Evolutionary conservation across 2,888 invertebrate species (phyloP).

Genomic region (Ceraclea dissimilis): DNA sequence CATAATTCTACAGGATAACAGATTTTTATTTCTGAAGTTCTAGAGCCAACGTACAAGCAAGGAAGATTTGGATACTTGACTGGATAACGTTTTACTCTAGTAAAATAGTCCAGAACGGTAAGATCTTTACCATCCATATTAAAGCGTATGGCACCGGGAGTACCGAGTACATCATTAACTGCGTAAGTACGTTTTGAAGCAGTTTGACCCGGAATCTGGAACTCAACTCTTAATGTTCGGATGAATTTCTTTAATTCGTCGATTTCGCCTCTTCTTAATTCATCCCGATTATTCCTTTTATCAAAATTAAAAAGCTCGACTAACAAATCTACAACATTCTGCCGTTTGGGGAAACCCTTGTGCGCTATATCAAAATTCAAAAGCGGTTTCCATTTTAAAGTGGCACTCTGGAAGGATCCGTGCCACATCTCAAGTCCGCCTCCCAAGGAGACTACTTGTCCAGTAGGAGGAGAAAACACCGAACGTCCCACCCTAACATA

Average conservation of each 20-base stretch:
- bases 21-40: slow-evolving; percentile 52
- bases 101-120: slow-evolving; percentile 45
- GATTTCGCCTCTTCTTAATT: not conserved
- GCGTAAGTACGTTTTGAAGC: slow-evolving; percentile 37
- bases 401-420: slow-evolving; percentile 87
- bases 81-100: slow-evolving; percentile 36
- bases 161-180: slow-evolving; percentile 37
- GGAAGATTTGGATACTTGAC: slow-evolving; percentile 62
- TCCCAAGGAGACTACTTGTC: slow-evolving; percentile 51
- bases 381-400: slow-evolving; percentile 80
- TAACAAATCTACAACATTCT: slow-evolving; percentile 43
- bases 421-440: slow-evolving; percentile 87
- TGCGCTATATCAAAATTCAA: slow-evolving; percentile 89
- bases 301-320: slow-evolving; percentile 32
- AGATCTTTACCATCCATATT: slow-evolving; percentile 30
- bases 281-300: not conserved
- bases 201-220: slow-evolving; percentile 39
- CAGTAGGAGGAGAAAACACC: slow-evolving; percentile 58
- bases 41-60: slow-evolving; percentile 74
- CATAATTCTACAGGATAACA: slow-evolving; percentile 81
- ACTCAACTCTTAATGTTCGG: slow-evolving; percentile 30
- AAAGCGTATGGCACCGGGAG: slow-evolving; percentile 37
- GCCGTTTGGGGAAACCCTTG: slow-evolving; percentile 64
- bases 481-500: slow-evolving; percentile 59
- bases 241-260: slow-evolving; percentile 17